Conservation (phyloP, 2,797 vertebrate genomes). For the Hippopotamyrus pictus region DNA sequence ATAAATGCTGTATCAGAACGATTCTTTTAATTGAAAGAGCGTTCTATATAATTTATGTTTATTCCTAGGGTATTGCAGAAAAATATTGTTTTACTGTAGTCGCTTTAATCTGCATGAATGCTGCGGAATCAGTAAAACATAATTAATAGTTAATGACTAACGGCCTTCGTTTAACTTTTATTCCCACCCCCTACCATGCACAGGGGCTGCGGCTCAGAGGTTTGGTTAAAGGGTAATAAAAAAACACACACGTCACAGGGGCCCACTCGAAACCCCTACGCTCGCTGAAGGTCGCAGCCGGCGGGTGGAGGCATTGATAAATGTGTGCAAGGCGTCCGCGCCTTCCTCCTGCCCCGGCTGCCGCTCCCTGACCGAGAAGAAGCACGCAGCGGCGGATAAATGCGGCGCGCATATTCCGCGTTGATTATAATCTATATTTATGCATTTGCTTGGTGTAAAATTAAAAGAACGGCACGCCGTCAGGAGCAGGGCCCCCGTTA, state of each 20-base stretch:
- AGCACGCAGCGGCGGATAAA: neutral
- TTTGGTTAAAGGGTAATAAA: neutral
- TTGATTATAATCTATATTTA: slow-evolving; percentile 15
- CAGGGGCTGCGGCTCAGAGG: neutral
- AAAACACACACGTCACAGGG: neutral
- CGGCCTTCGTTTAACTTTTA: neutral
- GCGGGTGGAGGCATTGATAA: slow-evolving; percentile 7
- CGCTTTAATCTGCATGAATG: neutral
- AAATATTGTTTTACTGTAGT: neutral
- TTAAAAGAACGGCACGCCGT: slow-evolving; percentile 10
- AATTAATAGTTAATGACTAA: slow-evolving; percentile 10
- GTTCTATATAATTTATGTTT: neutral
- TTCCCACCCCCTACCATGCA: neutral
- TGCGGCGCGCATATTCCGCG: slow-evolving; percentile 5
- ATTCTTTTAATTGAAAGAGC: neutral
- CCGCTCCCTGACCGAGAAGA: neutral
- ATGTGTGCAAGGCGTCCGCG: neutral
- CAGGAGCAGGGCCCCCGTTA: slow-evolving; percentile 10
- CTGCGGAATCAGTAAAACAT: neutral
- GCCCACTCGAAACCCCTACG: neutral
- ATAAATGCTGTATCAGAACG: neutral
- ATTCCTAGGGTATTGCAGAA: neutral
- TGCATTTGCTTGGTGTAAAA: neutral
- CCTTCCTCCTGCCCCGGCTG: neutral
- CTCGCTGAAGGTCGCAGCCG: neutral